Evolutionary conservation across 1,140 invertebrate species (phyloP).

Genomic region (Helicoverpa zea): DNA sequence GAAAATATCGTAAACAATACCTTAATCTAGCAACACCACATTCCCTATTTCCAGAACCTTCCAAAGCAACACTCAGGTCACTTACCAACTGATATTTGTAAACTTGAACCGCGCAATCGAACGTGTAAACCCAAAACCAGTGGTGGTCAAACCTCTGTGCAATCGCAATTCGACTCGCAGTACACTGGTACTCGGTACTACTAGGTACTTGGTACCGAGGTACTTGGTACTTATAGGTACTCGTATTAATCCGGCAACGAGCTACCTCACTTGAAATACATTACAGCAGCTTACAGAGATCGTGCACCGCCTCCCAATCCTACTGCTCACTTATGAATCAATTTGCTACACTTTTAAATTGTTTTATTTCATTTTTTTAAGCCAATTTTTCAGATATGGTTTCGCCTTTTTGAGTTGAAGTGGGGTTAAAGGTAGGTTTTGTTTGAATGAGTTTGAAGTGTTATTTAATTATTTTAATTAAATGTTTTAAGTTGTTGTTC

Average conservation of each 20-base stretch:
- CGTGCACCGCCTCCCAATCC: constrained; percentile 62
- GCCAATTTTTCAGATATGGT: neutral
- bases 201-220: no score
- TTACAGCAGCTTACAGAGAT: constrained; percentile 62
- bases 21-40: neutral
- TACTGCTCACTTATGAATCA: constrained; percentile 60
- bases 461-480: no score
- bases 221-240: no score
- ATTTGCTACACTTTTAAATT: constrained; percentile 54
- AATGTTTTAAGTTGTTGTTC: no score
- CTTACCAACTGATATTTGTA: no score
- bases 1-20: no score
- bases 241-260: constrained; percentile 66
- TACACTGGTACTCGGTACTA: constrained; percentile 4
- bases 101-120: neutral
- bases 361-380: constrained; percentile 30
- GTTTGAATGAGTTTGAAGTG: no score
- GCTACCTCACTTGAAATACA: constrained; percentile 69
- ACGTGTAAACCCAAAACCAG: constrained; percentile 3
- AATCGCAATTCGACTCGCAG: constrained; percentile 53
- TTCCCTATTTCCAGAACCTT: neutral
- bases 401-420: neutral
- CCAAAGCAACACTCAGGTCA: no score
- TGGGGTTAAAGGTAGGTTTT: neutral
- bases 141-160: constrained; percentile 23